Evolutionary conservation across 2,797 vertebrate genomes (phyloP), one percentile per base, ranked within the genome.

Genomic region (Percopsis omiscomaycus): DNA sequence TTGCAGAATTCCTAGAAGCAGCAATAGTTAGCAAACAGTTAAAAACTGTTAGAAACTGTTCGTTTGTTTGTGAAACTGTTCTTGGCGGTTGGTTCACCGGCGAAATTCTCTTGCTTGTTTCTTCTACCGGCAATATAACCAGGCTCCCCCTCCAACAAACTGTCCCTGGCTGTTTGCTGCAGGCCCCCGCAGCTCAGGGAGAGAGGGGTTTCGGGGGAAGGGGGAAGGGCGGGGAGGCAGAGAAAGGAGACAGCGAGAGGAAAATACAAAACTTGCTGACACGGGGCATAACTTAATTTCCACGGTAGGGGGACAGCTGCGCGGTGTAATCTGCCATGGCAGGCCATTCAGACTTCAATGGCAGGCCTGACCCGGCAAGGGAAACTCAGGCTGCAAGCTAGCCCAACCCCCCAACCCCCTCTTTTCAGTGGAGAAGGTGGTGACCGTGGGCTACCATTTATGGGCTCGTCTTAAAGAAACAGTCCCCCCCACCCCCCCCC

Each of bases 221-320:
- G 83, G 76, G 16, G 22, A 42, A 86, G 91, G 88, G 79, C 79
- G 73, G 87, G 74, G 59, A 52, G 53, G 32, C 71, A 70, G 68
- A 76, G 83, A 52, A 89, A 88, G 88, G 86, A 89, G 73, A 89
- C 84, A 82, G 89, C 91, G 90, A 89, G 86, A 84, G 90, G 80
- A 86, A 88, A 90, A 91, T 84, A 92, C 90, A 93, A 93, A 93
- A 93, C 94, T 95, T 95, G 95, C 96, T 98, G 97, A 98, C 96
- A 98, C 93, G 94, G 96, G 95, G 95, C 96, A 98, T 98, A 98
- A 98, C 97, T 98, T 98, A 97, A 98, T 98, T 98, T 98, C 95
- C 97, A 98, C 96, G 96, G 96, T 98, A 93, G 94, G 84, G 94
- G 95, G 96, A 97, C 96, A 98, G 96, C 96, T 98, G 96, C 96